Percentiles rank a stretch among this genome's conserved stretches.
These are phyloP conservation scores for Andricus quercusramuli DNA, from an alignment of 2,888 invertebrate species.

Conservation along the genomic window DNA sequence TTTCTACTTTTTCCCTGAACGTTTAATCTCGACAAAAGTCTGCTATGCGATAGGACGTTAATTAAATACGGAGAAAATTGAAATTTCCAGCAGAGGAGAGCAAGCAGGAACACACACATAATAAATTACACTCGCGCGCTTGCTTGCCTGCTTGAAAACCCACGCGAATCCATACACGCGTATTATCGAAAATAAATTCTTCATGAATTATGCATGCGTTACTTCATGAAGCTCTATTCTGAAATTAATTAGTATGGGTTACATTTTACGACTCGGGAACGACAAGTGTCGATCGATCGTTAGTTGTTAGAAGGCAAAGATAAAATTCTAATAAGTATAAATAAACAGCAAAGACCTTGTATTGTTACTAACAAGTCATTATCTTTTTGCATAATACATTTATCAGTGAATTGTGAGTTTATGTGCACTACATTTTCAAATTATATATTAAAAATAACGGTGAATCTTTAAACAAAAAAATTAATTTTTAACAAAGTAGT, in stretches of 20 bases:
- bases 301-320: not conserved
- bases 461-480: too few relatives aligned
- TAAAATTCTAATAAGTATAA: not conserved
- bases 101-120: not conserved
- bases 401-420: too few relatives aligned
- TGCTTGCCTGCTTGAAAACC: not conserved
- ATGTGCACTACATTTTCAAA: too few relatives aligned
- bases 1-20: slow-evolving; percentile 4
- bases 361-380: too few relatives aligned
- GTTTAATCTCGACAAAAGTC: slow-evolving; percentile 1
- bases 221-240: slow-evolving; percentile 15
- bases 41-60: not conserved
- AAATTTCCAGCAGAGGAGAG: not conserved
- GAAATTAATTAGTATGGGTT: not conserved
- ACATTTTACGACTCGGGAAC: not conserved
- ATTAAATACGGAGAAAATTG: slow-evolving; percentile 1
- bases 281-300: not conserved
- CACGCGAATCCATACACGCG: not conserved
- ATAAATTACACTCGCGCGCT: slow-evolving; percentile 8
- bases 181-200: slow-evolving; percentile 1
- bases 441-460: too few relatives aligned
- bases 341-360: too few relatives aligned
- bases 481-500: too few relatives aligned
- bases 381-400: too few relatives aligned
- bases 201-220: slow-evolving; percentile 1